These are phyloP conservation scores for Sphaerophoria taeniata DNA, from an alignment of 2,888 invertebrate species.

Conservation along the genomic window DNA sequence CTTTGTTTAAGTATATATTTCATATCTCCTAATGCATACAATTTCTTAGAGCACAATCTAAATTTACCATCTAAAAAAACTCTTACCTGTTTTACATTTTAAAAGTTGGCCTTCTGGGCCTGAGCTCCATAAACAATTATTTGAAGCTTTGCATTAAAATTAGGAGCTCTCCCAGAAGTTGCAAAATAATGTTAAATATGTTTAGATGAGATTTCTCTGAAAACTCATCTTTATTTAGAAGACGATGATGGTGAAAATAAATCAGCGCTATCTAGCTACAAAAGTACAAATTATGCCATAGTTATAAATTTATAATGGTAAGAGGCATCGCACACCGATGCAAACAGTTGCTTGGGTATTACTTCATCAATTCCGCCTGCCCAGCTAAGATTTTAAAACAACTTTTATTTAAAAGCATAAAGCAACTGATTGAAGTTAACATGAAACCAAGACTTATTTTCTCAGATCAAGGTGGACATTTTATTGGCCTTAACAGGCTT, in stretches of 20 bases:
- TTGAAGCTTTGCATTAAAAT: background rate
- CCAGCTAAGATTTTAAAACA: conserved; percentile 12
- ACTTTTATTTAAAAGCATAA: conserved; percentile 10
- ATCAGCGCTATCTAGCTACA: background rate
- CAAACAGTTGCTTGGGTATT: conserved; percentile 34
- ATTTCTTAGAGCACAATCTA: too few species aligned
- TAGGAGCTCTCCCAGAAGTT: background rate
- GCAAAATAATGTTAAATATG: background rate
- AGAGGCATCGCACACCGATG: conserved; percentile 29
- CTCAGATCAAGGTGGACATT: conserved; percentile 26
- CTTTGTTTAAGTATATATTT: too few species aligned
- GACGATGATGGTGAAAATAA: conserved; percentile 17
- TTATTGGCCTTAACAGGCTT: conserved; percentile 25
- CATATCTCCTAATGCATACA: too few species aligned
- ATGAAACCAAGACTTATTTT: conserved; percentile 22
- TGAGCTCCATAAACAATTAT: background rate
- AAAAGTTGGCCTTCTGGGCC: background rate
- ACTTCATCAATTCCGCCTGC: conserved; percentile 11
- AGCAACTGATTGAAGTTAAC: conserved; percentile 7
- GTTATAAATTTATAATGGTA: conserved; percentile 26
- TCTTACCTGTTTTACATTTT: too few species aligned
- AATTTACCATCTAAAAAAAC: too few species aligned
- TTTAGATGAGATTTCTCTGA: conserved; percentile 8
- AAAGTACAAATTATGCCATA: conserved; percentile 38
- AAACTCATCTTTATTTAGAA: conserved; percentile 14